A percentile compares a stretch with the other conserved stretches of the same genome.
These are phyloP conservation scores for Lepidochrysops patricia DNA, from an alignment of 2,888 invertebrate species.

Conservation along the genomic window DNA sequence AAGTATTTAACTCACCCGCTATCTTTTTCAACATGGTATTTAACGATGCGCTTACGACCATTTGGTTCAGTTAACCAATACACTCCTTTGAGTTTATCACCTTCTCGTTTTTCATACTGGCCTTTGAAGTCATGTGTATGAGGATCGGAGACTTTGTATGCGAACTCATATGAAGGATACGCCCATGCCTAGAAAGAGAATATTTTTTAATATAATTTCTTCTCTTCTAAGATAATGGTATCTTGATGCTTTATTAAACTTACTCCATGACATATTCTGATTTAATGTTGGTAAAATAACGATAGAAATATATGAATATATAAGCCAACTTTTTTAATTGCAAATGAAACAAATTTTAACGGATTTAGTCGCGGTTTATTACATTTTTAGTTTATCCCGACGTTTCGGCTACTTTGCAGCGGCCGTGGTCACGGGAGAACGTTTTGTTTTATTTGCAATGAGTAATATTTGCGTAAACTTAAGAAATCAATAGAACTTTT, in stretches of 20 bases:
- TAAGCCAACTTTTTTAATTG: no score
- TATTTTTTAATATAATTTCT: background rate
- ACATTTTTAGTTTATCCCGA: no score
- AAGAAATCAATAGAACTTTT: no score
- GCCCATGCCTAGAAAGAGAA: slow-evolving; percentile 44
- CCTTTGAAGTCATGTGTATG: slow-evolving; percentile 72
- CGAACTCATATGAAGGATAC: slow-evolving; percentile 70
- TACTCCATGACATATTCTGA: no score
- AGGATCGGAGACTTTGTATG: slow-evolving; percentile 71
- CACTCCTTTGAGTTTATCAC: slow-evolving; percentile 65
- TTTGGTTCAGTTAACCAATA: slow-evolving; percentile 72
- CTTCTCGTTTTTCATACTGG: slow-evolving; percentile 64
- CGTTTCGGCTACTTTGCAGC: no score
- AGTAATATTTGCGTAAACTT: no score
- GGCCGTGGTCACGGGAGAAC: no score
- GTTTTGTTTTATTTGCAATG: no score
- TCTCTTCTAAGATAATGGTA: background rate
- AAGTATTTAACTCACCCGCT: slow-evolving; percentile 47
- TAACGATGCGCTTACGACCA: slow-evolving; percentile 65
- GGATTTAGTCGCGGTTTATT: no score
- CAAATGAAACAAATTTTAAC: no score
- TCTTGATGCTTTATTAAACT: no score
- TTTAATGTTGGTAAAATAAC: background rate
- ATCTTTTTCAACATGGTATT: slow-evolving; percentile 66
- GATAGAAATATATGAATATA: no score